Percentiles rank a stretch among this genome's conserved stretches.
Conservation (phyloP, 2,797 vertebrate genomes). For the Falco peregrinus region DNA sequence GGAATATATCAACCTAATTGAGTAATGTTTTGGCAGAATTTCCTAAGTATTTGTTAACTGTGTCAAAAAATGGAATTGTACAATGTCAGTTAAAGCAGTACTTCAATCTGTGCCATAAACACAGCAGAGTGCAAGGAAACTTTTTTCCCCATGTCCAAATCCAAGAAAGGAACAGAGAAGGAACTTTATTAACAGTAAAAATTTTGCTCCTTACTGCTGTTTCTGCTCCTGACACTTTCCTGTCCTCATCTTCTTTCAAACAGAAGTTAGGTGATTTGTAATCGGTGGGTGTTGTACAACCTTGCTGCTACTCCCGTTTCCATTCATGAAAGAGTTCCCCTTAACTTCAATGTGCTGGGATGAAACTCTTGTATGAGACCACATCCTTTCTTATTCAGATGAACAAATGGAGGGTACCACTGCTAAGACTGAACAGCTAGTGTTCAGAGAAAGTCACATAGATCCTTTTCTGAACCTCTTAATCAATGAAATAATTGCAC, state of each 20-base stretch:
- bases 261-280: neutral
- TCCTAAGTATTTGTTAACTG: neutral
- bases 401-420: neutral
- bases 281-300: neutral
- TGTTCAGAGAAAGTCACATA: neutral
- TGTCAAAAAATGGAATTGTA: neutral
- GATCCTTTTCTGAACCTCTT: neutral
- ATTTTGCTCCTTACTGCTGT: neutral
- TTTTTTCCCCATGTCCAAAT: neutral
- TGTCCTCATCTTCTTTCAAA: neutral
- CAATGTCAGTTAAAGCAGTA: neutral
- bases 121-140: neutral
- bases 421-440: neutral
- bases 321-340: neutral
- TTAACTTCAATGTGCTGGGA: neutral
- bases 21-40: neutral
- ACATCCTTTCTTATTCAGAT: neutral
- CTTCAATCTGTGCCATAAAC: neutral
- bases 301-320: neutral
- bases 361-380: neutral
- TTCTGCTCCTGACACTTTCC: neutral
- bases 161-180: neutral
- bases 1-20: neutral
- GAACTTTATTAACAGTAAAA: neutral
- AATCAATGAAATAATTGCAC: neutral